Evolutionary conservation across 1,140 invertebrate species (phyloP), one percentile per base, ranked within the genome.

Genomic region (Papilio glaucus): DNA sequence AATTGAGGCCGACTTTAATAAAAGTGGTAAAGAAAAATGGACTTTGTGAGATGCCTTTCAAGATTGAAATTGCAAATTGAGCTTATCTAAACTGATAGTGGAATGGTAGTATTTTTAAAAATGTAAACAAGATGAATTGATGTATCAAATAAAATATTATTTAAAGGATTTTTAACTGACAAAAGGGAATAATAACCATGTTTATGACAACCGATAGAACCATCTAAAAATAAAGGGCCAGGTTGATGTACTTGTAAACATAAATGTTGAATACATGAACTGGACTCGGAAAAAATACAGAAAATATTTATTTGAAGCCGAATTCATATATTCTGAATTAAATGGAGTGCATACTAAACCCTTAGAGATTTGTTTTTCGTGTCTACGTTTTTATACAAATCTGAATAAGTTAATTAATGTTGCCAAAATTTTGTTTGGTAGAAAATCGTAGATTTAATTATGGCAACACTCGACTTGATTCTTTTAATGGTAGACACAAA

Each of bases 301-400:
- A 33, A 2, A 33, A 33, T 33, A 2, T 1, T 1, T 15, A n/a
- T 53, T 21, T 18, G 7, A 7, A 68, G 39, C 29, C 29, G 9
- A 68, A 45, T 45, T 29, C 65, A 26, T 45, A 45, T 26, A 42
- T 37, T 68, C 62, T 74, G 68, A 21, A 74, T 60, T 67, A 67
- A 33, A 61, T 67, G 26, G 41, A 63, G 33, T 71, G 60, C 26
- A 77, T 77, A 77, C 72, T 73, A 77, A 77, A 77, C 75, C 75
- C 72, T 71, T 68, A 18, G 3, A 33, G 13, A 24, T 67, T 68
- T 45, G 21, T 1, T 13, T 10, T 61, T n/a, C 29, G 4, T 45
- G 18, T 21, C 26, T 24, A 24, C 21, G 37, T 33, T 33, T 6
- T 33, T 33, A 33, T 33, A 33, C 29, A 33, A 33, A 2, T 3